Base-by-base conservation (phyloP, 2,888 invertebrate species). In the Cremastinae sp. region DNA sequence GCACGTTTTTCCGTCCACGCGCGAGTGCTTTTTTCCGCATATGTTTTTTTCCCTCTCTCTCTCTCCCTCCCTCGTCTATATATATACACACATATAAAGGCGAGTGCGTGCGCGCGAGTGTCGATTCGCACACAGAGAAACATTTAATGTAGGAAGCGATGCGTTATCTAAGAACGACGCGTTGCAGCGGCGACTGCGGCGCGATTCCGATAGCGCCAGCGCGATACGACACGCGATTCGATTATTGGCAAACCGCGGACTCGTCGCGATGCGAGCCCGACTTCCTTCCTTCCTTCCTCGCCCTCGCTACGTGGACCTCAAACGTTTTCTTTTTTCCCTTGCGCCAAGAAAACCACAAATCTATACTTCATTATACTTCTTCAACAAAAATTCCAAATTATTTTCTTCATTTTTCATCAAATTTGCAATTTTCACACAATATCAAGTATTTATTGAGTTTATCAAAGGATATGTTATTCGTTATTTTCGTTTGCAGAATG, bases 131-230 rank as follows among this genome's bases (percentile, higher is more conserved):
- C 34, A 20, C 10, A 72, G 9, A 47, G 59, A 62, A 18, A 47
- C 41, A 73, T 62, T 66, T 66, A 74, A 74, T 62, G 64, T 74
- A 49, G 61, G 62, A 62, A 68, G 16, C 77, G 80, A 80, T 74
- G 75, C 80, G 80, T 80, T 82, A 78, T 75, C 78, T 75, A 78
- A 80, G 81, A 80, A 78, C 74, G 76, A 20, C 76, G 70, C 64
- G 66, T 61, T 62, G 75, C 75, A 65, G 59, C 64, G 45, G 65
- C 66, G 51, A 58, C 58, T 41, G 74, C 74, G 7, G 16, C 61
- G 77, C 78, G 81, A 80, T 79, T 80, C 78, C 79, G 75, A 78
- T 79, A 79, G 73, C 49, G 62, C 69, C 72, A 74, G 47, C 64
- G 74, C 78, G 76, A 76, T 77, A 77, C 74, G 76, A 77, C 74